A percentile compares a stretch with the other conserved stretches of the same genome.
Conservation (phyloP, 2,113 vertebrate species). For the Varanus komodoensis region DNA sequence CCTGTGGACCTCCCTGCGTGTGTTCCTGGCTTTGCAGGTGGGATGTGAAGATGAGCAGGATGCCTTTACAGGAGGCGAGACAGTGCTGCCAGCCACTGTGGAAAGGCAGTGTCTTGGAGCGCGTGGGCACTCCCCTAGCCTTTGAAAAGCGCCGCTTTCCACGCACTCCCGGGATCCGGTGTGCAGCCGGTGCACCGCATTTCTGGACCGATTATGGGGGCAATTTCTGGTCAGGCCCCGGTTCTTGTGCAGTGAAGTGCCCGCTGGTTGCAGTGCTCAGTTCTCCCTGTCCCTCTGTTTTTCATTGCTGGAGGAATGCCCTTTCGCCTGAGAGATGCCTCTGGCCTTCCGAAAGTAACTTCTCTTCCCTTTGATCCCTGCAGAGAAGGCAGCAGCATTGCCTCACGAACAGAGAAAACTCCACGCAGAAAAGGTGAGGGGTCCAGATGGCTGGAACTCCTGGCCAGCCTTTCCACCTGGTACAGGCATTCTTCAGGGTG, state of each 20-base stretch:
- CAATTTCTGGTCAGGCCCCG: neutral
- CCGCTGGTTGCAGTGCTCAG: too few species aligned
- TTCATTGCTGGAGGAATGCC: neutral
- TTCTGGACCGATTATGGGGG: neutral
- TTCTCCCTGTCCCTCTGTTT: neutral
- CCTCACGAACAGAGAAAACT: constrained; percentile 96
- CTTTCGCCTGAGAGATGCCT: neutral
- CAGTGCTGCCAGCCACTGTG: too few species aligned
- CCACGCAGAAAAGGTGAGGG: constrained; percentile 94
- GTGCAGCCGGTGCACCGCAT: neutral
- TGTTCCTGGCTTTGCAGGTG: too few species aligned
- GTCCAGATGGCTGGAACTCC: accelerated
- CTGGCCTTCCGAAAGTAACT: neutral
- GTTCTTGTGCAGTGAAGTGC: neutral
- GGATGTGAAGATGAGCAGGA: too few species aligned
- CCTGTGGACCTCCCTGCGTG: too few species aligned
- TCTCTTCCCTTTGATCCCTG: constrained; percentile 33
- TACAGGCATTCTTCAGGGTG: neutral
- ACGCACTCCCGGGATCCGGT: neutral
- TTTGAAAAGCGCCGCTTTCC: neutral
- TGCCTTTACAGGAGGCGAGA: too few species aligned
- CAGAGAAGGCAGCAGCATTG: constrained; percentile 95
- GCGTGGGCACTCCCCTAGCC: too few species aligned
- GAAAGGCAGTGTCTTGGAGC: too few species aligned
- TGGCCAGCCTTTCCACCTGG: neutral